Evolutionary conservation across 2,797 vertebrate species (phyloP).

Genomic region (Xenopus petersii): DNA sequence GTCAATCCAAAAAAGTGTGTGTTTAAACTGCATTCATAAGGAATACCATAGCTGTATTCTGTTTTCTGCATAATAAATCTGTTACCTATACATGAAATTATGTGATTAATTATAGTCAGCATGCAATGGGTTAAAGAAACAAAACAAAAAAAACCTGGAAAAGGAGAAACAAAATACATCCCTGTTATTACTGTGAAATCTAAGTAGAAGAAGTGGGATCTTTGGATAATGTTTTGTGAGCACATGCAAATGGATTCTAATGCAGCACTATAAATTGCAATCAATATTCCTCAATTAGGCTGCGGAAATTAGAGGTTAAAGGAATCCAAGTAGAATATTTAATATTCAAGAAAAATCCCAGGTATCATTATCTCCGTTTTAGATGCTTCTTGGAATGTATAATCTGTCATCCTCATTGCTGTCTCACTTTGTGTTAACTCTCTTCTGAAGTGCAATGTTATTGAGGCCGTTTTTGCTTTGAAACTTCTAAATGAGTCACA

Average conservation of each 20-base stretch:
- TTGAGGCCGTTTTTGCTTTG: slow-evolving; percentile 46
- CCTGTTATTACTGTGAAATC: slow-evolving; percentile 17
- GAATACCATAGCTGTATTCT: no score
- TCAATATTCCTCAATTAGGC: slow-evolving; percentile 37
- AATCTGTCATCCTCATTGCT: slow-evolving; percentile 11
- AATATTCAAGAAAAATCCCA: slow-evolving; percentile 18
- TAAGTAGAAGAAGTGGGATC: background rate
- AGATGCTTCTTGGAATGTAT: background rate
- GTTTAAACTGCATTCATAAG: no score
- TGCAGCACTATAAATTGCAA: slow-evolving; percentile 29
- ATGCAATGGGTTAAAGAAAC: background rate
- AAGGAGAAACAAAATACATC: background rate
- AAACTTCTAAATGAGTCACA: slow-evolving; percentile 55
- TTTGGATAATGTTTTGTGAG: slow-evolving; percentile 31
- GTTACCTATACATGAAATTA: no score
- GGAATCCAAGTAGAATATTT: slow-evolving; percentile 24
- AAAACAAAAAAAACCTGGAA: no score
- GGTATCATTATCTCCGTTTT: background rate
- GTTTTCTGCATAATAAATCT: no score
- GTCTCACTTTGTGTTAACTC: slow-evolving; percentile 43
- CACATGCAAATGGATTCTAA: slow-evolving; percentile 21
- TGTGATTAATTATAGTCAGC: no score
- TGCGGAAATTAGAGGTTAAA: slow-evolving; percentile 33
- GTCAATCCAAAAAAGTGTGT: no score
- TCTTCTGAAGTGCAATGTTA: slow-evolving; percentile 50